Evolutionary conservation across 2,113 vertebrate species (phyloP), one percentile per base, ranked within the genome.

Genomic region (Gadus macrocephalus): DNA sequence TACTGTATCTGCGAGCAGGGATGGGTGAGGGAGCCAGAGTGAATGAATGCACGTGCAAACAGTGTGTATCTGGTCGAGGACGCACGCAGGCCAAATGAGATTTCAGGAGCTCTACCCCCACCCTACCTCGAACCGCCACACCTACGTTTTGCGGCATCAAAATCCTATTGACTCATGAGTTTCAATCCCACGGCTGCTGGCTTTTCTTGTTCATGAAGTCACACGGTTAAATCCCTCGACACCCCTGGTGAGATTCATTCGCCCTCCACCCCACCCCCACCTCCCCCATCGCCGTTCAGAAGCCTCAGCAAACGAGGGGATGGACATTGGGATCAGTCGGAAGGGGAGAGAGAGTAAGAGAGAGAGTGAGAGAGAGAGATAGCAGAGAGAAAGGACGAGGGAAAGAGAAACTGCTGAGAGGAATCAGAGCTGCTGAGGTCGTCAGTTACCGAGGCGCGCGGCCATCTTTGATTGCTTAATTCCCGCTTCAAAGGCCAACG

Each of bases 241-340:
- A 82, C 86, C 74, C 72, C 42, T 67, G 68, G 74, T 64, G 5
- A 75, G 81, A 87, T 88, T 90, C 86, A 83, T 88, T 49, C 42
- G 11, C 42, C 42, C 42, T 9, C 42, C 42, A 9, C 42, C 5
- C 42, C 8, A 2, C 82, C 76, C 68, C 31, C 31, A 35, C 28
- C 31, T 0, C 2, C 31, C 4, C 31, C 31, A 35, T 6, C 31
- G 4, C 31, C 81, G 68, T 85, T 88, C 68, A 28, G 81, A 76
- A 75, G 83, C 76, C 82, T 89, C 85, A 89, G 85, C 87, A 85
- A 90, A 89, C 66, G 68, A 60, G 60, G 42, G 80, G 84, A 85
- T 79, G 77, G 83, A 86, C 83, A 82, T 63, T 66, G 77, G 77
- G 85, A 88, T 85, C 86, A 87, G 81, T 62, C 70, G 63, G 59